Evolutionary conservation across 2,888 invertebrate species (phyloP), one percentile per base, ranked within the genome.

Genomic region (Rhimphoctona megacephalus): DNA sequence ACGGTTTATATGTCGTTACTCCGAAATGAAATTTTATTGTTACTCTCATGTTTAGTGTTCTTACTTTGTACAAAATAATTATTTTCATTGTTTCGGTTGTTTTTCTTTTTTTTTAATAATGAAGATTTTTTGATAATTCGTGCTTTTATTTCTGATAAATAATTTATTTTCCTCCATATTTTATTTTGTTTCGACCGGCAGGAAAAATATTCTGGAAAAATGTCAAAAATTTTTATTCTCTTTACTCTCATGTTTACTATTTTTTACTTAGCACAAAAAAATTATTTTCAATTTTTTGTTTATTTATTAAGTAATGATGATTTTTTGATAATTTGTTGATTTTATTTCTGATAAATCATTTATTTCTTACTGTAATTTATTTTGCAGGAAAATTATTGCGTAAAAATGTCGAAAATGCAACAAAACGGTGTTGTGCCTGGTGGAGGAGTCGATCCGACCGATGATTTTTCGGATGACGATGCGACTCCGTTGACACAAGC

Each of bases 401-500:
- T 11, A 85, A 91, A 90, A 87, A 97, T 96, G 96, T 96, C 96
- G 94, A 96, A 97, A 94, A 95, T 95, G 94, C 97, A 96, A 94
- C 96, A 92, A 77, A 94, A 94, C 88, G 94, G 93, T 67, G 90
- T 96, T 92, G 95, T 96, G 89, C 94, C 95, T 90, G 96, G 95
- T 84, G 94, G 94, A 70, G 96, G 96, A 92, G 96, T 95, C 90
- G 94, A 92, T 57, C 94, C 94, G 22, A 70, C 70, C 72, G 94
- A 96, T 91, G 97, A 98, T 94, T 96, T 96, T 93, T 97, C 98
- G 57, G 98, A 98, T 94, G 98, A 98, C 93, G 98, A 98, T 93
- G 97, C 97, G 92, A 96, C 97, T 88, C 98, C 98, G 88, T 96
- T 98, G 92, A 97, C 97, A 88, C 98, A 98, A 93, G 97, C 98